These are phyloP conservation scores for Idris sp. DNA, from an alignment of 1,140 invertebrate genomes.

Conservation along the genomic window DNA sequence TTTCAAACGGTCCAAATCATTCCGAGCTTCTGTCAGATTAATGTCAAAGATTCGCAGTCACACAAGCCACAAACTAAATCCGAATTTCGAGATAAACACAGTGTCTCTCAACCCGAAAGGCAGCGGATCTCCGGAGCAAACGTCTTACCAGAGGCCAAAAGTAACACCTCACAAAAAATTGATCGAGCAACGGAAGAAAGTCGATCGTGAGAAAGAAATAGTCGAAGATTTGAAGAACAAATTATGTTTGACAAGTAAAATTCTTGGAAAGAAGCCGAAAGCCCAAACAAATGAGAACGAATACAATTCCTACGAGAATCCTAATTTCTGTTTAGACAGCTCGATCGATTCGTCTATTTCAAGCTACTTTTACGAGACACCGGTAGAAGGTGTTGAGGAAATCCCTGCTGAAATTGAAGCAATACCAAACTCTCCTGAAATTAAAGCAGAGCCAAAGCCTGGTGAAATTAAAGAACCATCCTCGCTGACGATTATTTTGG, in stretches of 20 bases:
- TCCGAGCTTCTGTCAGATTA: conserved; percentile 84
- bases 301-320: conserved; percentile 73
- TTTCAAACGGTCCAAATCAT: conserved; percentile 83
- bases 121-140: conserved; percentile 9
- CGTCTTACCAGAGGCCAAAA: conserved; percentile 7
- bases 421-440: not conserved
- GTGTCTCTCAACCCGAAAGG: conserved; percentile 59
- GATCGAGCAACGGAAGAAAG: conserved; percentile 12
- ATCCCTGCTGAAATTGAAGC: not conserved
- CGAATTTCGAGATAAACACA: conserved; percentile 60
- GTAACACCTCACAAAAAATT: conserved; percentile 5
- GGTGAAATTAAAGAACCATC: not conserved
- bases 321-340: conserved; percentile 71
- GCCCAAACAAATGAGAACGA: conserved; percentile 24
- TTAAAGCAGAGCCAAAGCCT: too few species aligned
- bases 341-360: conserved; percentile 72
- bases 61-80: conserved; percentile 53
- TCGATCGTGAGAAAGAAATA: conserved; percentile 49
- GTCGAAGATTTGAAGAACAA: conserved; percentile 66
- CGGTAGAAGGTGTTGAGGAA: conserved; percentile 16
- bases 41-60: conserved; percentile 77
- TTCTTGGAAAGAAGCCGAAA: conserved; percentile 52
- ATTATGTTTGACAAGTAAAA: conserved; percentile 62
- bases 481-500: conserved; percentile 21
- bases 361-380: conserved; percentile 68